Percentiles rank a stretch among this genome's conserved stretches.
These are phyloP conservation scores for Podotricha telesiphe DNA, from an alignment of 2,888 invertebrate genomes.

Conservation along the genomic window DNA sequence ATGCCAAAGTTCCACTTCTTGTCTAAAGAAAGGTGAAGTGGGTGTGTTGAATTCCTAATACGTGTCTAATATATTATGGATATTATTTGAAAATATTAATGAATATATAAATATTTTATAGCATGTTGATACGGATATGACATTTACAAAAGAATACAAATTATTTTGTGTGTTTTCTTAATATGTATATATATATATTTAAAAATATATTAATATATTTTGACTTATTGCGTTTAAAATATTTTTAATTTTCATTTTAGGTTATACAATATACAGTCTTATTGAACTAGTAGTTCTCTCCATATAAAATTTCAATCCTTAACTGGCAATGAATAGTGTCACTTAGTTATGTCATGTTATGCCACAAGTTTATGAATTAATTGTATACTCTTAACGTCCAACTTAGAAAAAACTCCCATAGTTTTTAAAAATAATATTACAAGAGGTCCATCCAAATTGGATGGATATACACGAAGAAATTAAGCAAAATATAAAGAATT, in stretches of 20 bases:
- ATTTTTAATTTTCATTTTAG: too few species aligned
- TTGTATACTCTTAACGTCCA: conserved; percentile 31
- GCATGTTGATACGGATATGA: neutral
- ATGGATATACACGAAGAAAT: conserved; percentile 42
- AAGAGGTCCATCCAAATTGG: conserved; percentile 48
- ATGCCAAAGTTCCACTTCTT: conserved; percentile 1
- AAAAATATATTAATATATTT: too few species aligned
- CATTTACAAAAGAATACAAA: conserved; percentile 1
- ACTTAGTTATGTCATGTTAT: neutral
- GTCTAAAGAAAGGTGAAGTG: neutral
- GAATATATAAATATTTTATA: neutral
- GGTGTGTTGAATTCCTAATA: neutral
- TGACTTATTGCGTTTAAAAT: too few species aligned
- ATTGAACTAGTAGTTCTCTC: too few species aligned
- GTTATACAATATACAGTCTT: too few species aligned
- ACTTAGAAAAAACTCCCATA: conserved; percentile 27
- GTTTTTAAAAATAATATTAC: conserved; percentile 28
- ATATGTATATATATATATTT: too few species aligned
- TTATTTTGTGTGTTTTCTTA: too few species aligned
- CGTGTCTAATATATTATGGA: neutral
- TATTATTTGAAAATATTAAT: neutral
- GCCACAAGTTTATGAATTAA: neutral
- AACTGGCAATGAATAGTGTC: too few species aligned
- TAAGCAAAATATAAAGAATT: conserved; percentile 28
- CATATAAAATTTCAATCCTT: too few species aligned